A percentile compares a stretch with the other conserved stretches of the same genome.
Conservation (phyloP, 2,797 vertebrate species). For the Pantherophis alleghaniensis region DNA sequence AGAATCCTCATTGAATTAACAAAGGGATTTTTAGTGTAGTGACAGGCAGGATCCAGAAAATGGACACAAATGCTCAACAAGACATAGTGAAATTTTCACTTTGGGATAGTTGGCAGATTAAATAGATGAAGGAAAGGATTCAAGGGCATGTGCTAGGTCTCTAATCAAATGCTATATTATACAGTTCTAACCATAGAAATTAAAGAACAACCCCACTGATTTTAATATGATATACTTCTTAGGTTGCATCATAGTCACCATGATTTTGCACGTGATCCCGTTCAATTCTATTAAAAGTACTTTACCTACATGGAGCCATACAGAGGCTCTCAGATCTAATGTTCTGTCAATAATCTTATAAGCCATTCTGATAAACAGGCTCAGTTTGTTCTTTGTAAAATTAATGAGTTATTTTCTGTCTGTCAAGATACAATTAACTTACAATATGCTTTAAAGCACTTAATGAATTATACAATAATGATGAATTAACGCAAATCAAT, state of each 20-base stretch:
- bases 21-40: background rate
- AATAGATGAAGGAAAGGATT: background rate
- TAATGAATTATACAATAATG: slow-evolving; percentile 36
- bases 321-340: background rate
- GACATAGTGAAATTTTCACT: slow-evolving; percentile 3
- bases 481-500: slow-evolving; percentile 26
- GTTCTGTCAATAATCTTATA: slow-evolving; percentile 25
- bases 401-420: slow-evolving; percentile 49
- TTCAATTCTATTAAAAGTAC: background rate
- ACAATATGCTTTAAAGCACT: slow-evolving; percentile 37
- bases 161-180: background rate
- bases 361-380: slow-evolving; percentile 52
- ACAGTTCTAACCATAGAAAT: background rate
- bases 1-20: background rate
- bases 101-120: background rate
- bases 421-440: slow-evolving; percentile 12
- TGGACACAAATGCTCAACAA: background rate
- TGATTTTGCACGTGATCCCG: slow-evolving; percentile 40
- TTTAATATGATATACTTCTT: background rate
- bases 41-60: background rate
- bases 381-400: slow-evolving; percentile 53
- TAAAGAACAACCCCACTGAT: background rate
- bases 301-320: background rate
- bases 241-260: slow-evolving; percentile 14
- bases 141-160: background rate